phyloP scores from a whole-genome alignment of 2,113 vertebrate species.

The Indicator maculatus region DNA sequence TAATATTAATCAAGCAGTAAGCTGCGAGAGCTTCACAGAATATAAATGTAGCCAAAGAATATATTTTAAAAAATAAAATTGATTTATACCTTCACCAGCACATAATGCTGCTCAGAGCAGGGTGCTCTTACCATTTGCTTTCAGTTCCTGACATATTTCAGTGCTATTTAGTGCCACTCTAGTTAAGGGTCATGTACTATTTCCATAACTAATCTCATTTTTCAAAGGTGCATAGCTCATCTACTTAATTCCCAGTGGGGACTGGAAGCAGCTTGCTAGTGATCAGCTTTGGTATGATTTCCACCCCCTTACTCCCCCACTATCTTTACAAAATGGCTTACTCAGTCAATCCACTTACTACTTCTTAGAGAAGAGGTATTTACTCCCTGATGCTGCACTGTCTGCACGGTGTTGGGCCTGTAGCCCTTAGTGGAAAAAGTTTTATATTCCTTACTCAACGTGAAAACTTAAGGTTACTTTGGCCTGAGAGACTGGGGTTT shows the following conservation, averaged over 20 bases:
- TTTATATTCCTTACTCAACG: not conserved
- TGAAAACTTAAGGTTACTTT: not conserved
- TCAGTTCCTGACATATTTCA: not conserved
- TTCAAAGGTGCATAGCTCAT: conserved; percentile 2
- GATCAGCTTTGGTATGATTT: not conserved
- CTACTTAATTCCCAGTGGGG: not conserved
- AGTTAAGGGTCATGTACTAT: not conserved
- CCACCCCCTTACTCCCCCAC: not conserved
- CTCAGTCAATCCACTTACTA: not conserved
- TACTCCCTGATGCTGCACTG: not conserved
- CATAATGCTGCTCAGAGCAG: not conserved
- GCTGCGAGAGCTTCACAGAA: not conserved
- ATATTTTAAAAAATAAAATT: not conserved
- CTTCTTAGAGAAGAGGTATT: not conserved
- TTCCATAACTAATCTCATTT: conserved; percentile 38
- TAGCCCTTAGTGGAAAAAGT: not conserved
- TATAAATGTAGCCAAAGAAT: not conserved
- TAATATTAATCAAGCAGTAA: not conserved
- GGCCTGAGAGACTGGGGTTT: not conserved
- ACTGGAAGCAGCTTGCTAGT: not conserved
- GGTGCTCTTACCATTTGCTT: not conserved
- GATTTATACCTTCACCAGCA: not conserved
- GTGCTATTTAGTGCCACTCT: not conserved
- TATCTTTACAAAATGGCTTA: conserved; percentile 2
- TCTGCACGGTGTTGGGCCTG: not conserved